These are phyloP conservation scores for Periophthalmus magnuspinnatus DNA, from an alignment of 2,797 vertebrate genomes.

Conservation along the genomic window DNA sequence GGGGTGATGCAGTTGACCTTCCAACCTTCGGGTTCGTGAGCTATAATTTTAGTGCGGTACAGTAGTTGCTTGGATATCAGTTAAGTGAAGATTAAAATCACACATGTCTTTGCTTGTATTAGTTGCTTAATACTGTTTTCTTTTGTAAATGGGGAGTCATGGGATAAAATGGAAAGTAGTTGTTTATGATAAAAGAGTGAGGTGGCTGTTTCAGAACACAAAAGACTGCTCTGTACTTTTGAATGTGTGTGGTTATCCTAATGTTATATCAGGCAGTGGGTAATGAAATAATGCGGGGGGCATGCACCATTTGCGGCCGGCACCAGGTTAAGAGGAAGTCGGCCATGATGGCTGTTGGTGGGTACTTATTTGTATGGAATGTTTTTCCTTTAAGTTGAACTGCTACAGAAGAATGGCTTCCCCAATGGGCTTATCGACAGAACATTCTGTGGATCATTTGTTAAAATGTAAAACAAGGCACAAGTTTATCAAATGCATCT, in stretches of 20 bases:
- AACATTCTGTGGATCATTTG: constrained; percentile 12
- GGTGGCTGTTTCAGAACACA: not conserved
- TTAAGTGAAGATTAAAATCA: not conserved
- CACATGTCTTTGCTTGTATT: not conserved
- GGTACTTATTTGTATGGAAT: not conserved
- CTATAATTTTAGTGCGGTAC: not conserved
- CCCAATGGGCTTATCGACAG: not conserved
- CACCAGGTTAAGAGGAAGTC: constrained; percentile 9
- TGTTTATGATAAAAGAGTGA: not conserved
- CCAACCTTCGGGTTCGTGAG: not conserved
- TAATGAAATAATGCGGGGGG: constrained; percentile 4
- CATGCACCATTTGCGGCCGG: not conserved
- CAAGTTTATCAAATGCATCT: not conserved
- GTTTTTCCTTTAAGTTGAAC: not conserved
- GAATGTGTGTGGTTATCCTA: not conserved
- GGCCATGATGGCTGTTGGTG: constrained; percentile 8
- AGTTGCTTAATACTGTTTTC: not conserved
- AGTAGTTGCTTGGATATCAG: not conserved
- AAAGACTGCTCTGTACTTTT: not conserved
- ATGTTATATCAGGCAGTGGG: not conserved
- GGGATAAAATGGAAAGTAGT: not conserved
- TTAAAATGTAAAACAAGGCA: constrained; percentile 2
- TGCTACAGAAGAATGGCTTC: not conserved
- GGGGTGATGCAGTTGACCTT: too few relatives aligned
- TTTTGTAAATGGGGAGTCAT: not conserved